These are phyloP conservation scores for Protonibea diacanthus DNA, from an alignment of 2,797 vertebrate species.

Conservation along the genomic window DNA sequence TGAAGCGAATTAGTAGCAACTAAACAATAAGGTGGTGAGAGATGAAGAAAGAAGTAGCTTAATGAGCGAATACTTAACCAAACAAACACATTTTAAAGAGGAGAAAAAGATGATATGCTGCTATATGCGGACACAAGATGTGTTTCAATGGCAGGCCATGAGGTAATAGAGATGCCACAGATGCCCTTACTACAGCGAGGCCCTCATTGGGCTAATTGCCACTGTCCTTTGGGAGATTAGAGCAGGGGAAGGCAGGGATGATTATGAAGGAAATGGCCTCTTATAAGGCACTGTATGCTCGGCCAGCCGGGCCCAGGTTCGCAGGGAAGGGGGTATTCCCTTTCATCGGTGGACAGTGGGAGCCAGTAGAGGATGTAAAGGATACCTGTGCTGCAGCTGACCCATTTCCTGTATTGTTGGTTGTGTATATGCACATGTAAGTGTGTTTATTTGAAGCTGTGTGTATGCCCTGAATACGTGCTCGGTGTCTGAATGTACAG, in stretches of 20 bases:
- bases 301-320: conserved; percentile 47
- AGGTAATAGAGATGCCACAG: conserved; percentile 64
- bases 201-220: conserved; percentile 57
- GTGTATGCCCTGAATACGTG: not conserved
- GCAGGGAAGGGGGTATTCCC: conserved; percentile 59
- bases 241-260: conserved; percentile 56
- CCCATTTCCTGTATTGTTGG: conserved; percentile 69
- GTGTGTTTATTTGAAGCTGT: conserved; percentile 32
- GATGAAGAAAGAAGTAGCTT: conserved; percentile 7
- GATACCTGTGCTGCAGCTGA: conserved; percentile 69
- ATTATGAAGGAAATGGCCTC: conserved; percentile 80
- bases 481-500: conserved; percentile 26
- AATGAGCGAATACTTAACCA: conserved; percentile 9
- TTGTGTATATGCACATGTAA: conserved; percentile 35
- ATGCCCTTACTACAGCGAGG: conserved; percentile 50
- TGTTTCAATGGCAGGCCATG: conserved; percentile 27
- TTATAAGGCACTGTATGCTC: conserved; percentile 56
- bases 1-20: conserved; percentile 32
- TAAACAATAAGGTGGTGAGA: conserved; percentile 19
- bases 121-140: conserved; percentile 1
- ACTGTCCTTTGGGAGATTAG: conserved; percentile 69
- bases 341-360: conserved; percentile 65
- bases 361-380: conserved; percentile 73
- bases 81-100: not conserved
- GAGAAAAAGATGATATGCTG: not conserved